Base-by-base conservation (phyloP, 2,113 vertebrate genomes). In the Otolemur garnettii region DNA sequence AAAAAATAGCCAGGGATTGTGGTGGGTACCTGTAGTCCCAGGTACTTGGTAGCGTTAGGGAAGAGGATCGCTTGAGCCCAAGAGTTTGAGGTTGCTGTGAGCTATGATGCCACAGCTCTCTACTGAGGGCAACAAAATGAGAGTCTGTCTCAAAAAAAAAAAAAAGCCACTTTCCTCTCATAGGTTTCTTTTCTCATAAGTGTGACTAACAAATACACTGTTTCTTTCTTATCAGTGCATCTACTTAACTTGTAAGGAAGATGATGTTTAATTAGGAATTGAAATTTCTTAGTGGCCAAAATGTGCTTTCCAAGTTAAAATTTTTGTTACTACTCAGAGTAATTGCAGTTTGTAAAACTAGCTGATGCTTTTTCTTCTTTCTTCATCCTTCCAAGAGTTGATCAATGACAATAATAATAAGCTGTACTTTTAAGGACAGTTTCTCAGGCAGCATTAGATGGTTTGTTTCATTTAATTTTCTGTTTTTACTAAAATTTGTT, bases 401-500 rank as follows among this genome's bases (percentile, higher is more conserved):
- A 60, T 57, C 30, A 96, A 87, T 9, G 53, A 33, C 33, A 57
- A 33, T 19, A 45, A 83, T 4, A 4, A 64, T 17, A 83, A 38
- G 26, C 11, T 86, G 1, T 68, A 78, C 18, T 82, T 79, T 86
- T 38, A 74, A 80, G 30, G 17, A 77, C 79, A 4, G 1, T 62
- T 88, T 93, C 57, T 97, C 6, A 45, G 35, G 15, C 2, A 88
- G 4, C 81, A 71, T 71, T 84, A 77, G 28, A 55, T 85, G 8
- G 74, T 94, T 93, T 77, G 11, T 66, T 93, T 93, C 95, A 22
- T 88, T 81, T 72, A 50, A 12, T 42, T 86, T 93, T 87, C 62
- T 83, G 38, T 84, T 24, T 84, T 35, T 95, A 92, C 26, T 79
- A 79, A 88, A 87, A 84, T 82, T 35, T 93, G 17, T 55, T 38